phyloP scores from a whole-genome alignment of 2,888 invertebrate genomes.

The Xanthorhoe spadicearia region DNA sequence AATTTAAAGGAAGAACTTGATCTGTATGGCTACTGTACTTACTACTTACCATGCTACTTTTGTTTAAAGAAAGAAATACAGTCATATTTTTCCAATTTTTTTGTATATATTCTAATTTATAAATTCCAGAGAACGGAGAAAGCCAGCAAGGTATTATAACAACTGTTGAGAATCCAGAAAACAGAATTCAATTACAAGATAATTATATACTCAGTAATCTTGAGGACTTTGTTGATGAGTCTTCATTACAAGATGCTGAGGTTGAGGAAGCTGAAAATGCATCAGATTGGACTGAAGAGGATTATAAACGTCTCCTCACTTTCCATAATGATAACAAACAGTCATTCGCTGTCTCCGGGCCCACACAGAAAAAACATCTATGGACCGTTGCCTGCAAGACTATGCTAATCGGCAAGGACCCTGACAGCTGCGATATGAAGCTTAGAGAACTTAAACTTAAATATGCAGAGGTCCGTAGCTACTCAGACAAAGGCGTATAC shows the following conservation, averaged over 20 bases:
- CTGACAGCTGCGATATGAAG: constrained; percentile 63
- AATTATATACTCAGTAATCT: constrained; percentile 51
- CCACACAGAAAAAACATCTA: constrained; percentile 64
- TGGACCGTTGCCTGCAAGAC: constrained; percentile 77
- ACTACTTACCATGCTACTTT: no score
- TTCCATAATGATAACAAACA: constrained; percentile 76
- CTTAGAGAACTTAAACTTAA: constrained; percentile 60
- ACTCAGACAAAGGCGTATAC: constrained; percentile 55
- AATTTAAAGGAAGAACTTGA: no score
- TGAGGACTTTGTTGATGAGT: constrained; percentile 45
- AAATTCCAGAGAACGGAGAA: constrained; percentile 62
- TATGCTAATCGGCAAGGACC: constrained; percentile 66
- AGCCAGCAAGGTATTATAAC: constrained; percentile 60
- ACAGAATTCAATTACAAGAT: constrained; percentile 52
- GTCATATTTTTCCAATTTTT: not conserved
- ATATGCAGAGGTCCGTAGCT: constrained; percentile 56
- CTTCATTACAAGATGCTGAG: constrained; percentile 22
- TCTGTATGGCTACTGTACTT: no score
- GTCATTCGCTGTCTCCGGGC: constrained; percentile 59
- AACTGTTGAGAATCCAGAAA: constrained; percentile 57
- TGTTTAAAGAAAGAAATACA: no score
- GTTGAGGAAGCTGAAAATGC: constrained; percentile 22
- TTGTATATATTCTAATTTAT: not conserved
- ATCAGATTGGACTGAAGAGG: constrained; percentile 64
- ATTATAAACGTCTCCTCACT: constrained; percentile 64